Percentiles rank a stretch among this genome's conserved stretches.
These are phyloP conservation scores for Protomyctophum bolini DNA, from an alignment of 2,113 vertebrate species.

Conservation along the genomic window DNA sequence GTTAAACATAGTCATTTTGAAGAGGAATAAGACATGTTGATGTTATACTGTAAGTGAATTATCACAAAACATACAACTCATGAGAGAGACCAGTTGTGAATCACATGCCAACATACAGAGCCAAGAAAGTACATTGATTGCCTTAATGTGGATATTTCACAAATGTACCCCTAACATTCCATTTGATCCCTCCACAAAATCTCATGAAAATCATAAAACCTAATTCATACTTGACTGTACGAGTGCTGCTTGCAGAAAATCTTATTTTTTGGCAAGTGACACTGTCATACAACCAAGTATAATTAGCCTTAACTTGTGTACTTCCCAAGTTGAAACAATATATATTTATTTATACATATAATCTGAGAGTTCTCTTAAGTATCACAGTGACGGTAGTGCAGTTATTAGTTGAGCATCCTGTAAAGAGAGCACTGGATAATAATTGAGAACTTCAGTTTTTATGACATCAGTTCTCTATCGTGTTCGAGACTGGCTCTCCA, in stretches of 20 bases:
- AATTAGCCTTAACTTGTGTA: neutral
- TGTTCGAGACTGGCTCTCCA: too few relatives aligned
- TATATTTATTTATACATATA: neutral
- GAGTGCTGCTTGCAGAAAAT: too few relatives aligned
- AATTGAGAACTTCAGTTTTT: constrained; percentile 23
- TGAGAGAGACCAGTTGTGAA: constrained; percentile 30
- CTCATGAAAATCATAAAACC: constrained; percentile 36
- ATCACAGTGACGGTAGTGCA: constrained; percentile 73
- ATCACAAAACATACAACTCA: constrained; percentile 21
- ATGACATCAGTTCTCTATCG: constrained; percentile 5
- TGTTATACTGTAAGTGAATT: constrained; percentile 9
- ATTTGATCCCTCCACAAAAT: neutral
- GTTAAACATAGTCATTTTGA: constrained; percentile 17
- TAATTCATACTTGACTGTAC: too few relatives aligned
- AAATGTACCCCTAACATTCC: constrained; percentile 11
- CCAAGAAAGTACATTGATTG: constrained; percentile 17
- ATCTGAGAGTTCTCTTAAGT: constrained; percentile 51
- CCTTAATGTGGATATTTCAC: constrained; percentile 10
- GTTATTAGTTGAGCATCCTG: constrained; percentile 29
- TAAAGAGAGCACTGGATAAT: constrained; percentile 20
- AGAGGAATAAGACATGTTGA: constrained; percentile 18
- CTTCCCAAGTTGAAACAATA: neutral
- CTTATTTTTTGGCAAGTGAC: too few relatives aligned
- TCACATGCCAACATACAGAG: constrained; percentile 40
- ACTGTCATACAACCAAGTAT: too few relatives aligned